Base-by-base conservation (phyloP, 2,888 invertebrate species). In the Torymus texanus region DNA sequence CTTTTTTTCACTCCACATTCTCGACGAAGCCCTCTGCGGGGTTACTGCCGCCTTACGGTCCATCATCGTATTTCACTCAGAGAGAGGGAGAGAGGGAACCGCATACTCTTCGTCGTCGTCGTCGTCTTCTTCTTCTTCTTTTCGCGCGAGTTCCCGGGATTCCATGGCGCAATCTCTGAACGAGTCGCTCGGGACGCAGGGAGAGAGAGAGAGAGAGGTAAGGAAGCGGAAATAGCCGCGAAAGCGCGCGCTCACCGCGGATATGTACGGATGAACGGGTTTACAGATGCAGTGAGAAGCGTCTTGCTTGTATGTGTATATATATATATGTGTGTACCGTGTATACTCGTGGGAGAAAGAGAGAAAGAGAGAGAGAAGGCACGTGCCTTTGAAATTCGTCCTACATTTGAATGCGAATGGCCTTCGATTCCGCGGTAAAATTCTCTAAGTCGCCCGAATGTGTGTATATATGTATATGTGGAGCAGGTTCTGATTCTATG, bases 211-310 rank as follows among this genome's bases (percentile, higher is more conserved):
- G 76, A 62, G 75, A 71, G 70, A 56, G 51, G 58, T 53, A 58
- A 72, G 75, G 59, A 71, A 63, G 77, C 61, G 75, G 76, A 72
- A 81, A 78, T 80, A 81, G 78, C 78, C 68, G 75, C 74, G 70
- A 56, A 61, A 51, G 70, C 12, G 50, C 14, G 41, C 59, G 13
- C 29, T 3, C 50, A 70, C 16, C 70, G 5, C 12, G 16, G 24
- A 24, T 53, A 24, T 61, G 29, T 53, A 61, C 53, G 61, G 73
- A 56, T 41, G 63, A 56, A 65, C 73, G 41, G 65, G 56, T 41
- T 55, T 66, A 13, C 58, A 63, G 59, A 51, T 75, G 74, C 56
- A 58, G n/a, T 41, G 50, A 21, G 24, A 2, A 21, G 62, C 29
- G 62, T 11, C 50, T 50, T 10, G n/a, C 13, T 29, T 16, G 29